phyloP scores from a whole-genome alignment of 2,797 vertebrate genomes.

The Crocidura indochinensis region DNA sequence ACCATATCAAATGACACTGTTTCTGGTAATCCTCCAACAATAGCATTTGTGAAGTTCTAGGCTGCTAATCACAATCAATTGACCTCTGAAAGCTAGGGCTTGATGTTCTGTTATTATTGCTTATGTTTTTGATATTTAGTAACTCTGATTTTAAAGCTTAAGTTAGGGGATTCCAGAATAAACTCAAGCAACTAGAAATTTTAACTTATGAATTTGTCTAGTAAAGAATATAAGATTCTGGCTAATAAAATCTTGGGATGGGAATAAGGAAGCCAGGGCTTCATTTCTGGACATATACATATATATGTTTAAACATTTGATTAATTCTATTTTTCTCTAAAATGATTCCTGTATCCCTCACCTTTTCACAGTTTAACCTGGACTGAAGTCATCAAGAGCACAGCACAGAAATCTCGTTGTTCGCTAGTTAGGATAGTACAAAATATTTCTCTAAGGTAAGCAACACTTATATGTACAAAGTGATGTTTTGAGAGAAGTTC shows the following conservation, averaged over 20 bases:
- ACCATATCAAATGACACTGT: slow-evolving; percentile 84
- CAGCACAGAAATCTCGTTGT: slow-evolving; percentile 28
- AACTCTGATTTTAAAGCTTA: slow-evolving; percentile 83
- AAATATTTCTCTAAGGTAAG: slow-evolving; percentile 50
- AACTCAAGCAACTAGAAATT: neutral
- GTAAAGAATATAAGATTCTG: slow-evolving; percentile 63
- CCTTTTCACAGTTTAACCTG: slow-evolving; percentile 53
- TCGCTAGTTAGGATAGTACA: neutral
- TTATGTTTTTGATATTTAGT: slow-evolving; percentile 83
- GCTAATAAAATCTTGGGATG: slow-evolving; percentile 71
- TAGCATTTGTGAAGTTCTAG: slow-evolving; percentile 89
- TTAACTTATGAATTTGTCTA: slow-evolving; percentile 17
- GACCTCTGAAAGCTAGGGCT: slow-evolving; percentile 85
- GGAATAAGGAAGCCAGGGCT: slow-evolving; percentile 39
- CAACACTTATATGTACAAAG: slow-evolving; percentile 60
- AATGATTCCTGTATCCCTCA: slow-evolving; percentile 47
- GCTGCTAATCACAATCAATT: slow-evolving; percentile 87
- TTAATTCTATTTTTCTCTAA: slow-evolving; percentile 67
- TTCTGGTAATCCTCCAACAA: slow-evolving; percentile 88
- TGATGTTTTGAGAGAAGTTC: slow-evolving; percentile 81
- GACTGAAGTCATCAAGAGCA: slow-evolving; percentile 67
- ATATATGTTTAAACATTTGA: slow-evolving; percentile 61
- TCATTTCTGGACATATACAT: slow-evolving; percentile 61
- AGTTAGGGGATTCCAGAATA: slow-evolving; percentile 60
- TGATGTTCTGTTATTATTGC: slow-evolving; percentile 71